These are phyloP conservation scores for Prionace glauca DNA, from an alignment of 2,797 vertebrate species.

Conservation along the genomic window DNA sequence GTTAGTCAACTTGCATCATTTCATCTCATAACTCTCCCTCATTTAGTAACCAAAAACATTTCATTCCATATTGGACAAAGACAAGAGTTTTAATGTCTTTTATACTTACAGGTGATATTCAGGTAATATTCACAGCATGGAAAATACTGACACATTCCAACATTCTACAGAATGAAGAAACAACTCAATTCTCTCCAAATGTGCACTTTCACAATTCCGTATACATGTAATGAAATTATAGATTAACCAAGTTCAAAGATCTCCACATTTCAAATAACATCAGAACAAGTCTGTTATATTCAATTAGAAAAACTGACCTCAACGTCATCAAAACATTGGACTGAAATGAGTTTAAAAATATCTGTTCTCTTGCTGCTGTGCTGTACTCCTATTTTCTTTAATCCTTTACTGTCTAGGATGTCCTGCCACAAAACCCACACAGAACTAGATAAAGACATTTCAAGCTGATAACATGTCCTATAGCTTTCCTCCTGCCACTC, in stretches of 20 bases:
- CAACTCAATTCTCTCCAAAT: not conserved
- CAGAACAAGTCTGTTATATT: not conserved
- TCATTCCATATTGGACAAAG: not conserved
- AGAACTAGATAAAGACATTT: constrained; percentile 57
- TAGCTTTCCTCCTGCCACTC: constrained; percentile 41
- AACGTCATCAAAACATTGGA: not conserved
- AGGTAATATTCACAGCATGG: not conserved
- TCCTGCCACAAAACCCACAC: constrained; percentile 54
- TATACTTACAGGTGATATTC: not conserved
- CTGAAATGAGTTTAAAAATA: not conserved
- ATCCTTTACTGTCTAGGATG: constrained; percentile 51
- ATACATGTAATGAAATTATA: not conserved
- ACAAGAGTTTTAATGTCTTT: not conserved
- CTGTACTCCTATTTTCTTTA: constrained; percentile 45
- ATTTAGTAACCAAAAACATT: not conserved
- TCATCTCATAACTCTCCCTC: not conserved
- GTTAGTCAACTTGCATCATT: not conserved
- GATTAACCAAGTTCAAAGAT: constrained; percentile 11
- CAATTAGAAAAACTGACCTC: not conserved
- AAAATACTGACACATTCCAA: not conserved
- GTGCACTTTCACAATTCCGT: not conserved
- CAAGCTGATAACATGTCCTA: constrained; percentile 52
- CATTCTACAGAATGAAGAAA: not conserved
- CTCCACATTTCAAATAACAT: not conserved
- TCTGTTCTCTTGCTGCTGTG: not conserved